Percentiles rank a stretch among this genome's conserved stretches.
Conservation (phyloP, 2,888 invertebrate species). For the Ethmia dodecea region DNA sequence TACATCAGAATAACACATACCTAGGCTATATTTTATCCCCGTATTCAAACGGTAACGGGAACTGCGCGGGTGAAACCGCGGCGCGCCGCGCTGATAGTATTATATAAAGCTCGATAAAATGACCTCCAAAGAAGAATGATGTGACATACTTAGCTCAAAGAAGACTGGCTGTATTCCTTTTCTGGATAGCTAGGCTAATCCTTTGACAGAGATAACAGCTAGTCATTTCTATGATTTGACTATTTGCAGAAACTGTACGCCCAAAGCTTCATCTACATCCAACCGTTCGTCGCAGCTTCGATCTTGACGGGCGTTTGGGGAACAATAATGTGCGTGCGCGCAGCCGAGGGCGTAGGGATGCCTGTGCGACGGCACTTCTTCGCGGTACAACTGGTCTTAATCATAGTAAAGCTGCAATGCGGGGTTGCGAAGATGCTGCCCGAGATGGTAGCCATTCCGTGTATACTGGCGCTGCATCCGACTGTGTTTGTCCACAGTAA, state of each 20-base stretch:
- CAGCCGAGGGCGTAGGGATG: slow-evolving; percentile 54
- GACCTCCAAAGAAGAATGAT: no score
- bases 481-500: slow-evolving; percentile 82
- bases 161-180: no score
- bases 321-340: slow-evolving; percentile 79
- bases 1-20: no score
- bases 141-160: no score
- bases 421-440: slow-evolving; percentile 76
- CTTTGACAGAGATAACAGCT: no score
- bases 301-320: slow-evolving; percentile 84
- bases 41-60: no score
- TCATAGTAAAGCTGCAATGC: slow-evolving; percentile 83
- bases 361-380: slow-evolving; percentile 62
- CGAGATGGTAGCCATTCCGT: slow-evolving; percentile 76
- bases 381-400: slow-evolving; percentile 80
- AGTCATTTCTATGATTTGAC: no score
- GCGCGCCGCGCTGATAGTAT: no score
- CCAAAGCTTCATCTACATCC: slow-evolving; percentile 79
- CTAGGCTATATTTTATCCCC: no score
- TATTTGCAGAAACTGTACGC: slow-evolving; percentile 72
- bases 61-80: no score
- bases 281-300: slow-evolving; percentile 80
- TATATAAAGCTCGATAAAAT: no score
- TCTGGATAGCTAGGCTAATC: no score
- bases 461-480: slow-evolving; percentile 81